Percentiles rank a stretch among this genome's conserved stretches.
Conservation (phyloP, 1,140 invertebrate genomes). For the Drosophila nebulosa region DNA sequence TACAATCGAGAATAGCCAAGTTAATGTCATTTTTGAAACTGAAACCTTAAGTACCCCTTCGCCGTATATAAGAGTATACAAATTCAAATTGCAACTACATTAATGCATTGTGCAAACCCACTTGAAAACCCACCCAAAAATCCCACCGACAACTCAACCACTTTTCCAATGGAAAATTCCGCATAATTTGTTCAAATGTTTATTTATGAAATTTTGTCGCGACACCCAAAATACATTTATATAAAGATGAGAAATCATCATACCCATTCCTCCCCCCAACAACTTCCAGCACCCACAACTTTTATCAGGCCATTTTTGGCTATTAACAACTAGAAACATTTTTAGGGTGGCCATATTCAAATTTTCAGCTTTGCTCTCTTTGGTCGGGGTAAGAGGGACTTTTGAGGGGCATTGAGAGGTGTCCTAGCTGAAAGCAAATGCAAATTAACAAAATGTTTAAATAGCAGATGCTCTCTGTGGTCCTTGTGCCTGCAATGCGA, state of each 20-base stretch:
- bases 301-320: constrained; percentile 37
- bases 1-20: no score
- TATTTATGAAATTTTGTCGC: constrained; percentile 72
- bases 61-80: background rate
- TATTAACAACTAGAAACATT: constrained; percentile 31
- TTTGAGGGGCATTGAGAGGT: constrained; percentile 26
- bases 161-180: constrained; percentile 41
- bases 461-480: constrained; percentile 38
- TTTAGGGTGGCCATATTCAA: constrained; percentile 36
- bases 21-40: no score
- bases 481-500: background rate
- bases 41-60: background rate
- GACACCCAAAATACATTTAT: constrained; percentile 4
- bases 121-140: background rate
- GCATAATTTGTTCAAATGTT: constrained; percentile 68
- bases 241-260: constrained; percentile 8
- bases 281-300: constrained; percentile 1
- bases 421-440: constrained; percentile 64
- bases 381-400: background rate
- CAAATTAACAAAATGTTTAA: constrained; percentile 72
- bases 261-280: background rate
- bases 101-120: constrained; percentile 47
- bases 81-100: constrained; percentile 70
- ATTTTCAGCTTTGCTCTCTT: background rate
- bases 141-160: background rate